These are phyloP conservation scores for Drosophila nigrodunni DNA, from an alignment of 1,140 invertebrate species.

Conservation along the genomic window DNA sequence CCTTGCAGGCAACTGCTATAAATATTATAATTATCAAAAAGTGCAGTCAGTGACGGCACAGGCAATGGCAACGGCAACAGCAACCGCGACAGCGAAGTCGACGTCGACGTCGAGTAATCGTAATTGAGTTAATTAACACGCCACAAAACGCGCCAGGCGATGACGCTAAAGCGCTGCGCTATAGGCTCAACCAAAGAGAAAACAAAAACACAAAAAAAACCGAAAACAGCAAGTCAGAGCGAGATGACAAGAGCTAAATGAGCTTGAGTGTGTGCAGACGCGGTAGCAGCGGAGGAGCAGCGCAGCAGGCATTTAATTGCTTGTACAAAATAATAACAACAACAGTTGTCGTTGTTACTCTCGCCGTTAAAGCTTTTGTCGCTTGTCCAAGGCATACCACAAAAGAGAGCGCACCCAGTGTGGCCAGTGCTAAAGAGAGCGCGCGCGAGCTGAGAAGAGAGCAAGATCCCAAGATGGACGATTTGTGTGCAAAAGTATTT, in stretches of 20 bases:
- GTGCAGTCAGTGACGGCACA: constrained; percentile 37
- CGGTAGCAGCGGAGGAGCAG: constrained; percentile 5
- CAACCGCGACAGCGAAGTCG: not conserved
- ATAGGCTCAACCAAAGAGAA: constrained; percentile 9
- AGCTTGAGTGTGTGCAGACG: not conserved
- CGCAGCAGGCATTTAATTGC: constrained; percentile 76
- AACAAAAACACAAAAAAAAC: no score
- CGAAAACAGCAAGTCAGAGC: constrained; percentile 7
- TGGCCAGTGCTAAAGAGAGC: not conserved
- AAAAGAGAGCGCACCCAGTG: not conserved
- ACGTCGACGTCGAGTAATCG: constrained; percentile 58
- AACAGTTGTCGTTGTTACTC: constrained; percentile 1
- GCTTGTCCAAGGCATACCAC: not conserved
- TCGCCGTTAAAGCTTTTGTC: constrained; percentile 1
- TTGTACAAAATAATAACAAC: constrained; percentile 76
- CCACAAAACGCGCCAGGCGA: constrained; percentile 76
- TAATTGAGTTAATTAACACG: constrained; percentile 83
- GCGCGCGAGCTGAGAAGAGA: not conserved
- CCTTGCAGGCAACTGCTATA: constrained; percentile 62
- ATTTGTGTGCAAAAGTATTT: not conserved
- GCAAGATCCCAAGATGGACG: constrained; percentile 8
- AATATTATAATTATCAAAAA: constrained; percentile 82
- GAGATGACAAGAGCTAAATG: not conserved
- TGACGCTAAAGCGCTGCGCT: constrained; percentile 19
- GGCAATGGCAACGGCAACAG: not conserved